phyloP scores from a whole-genome alignment of 1,140 invertebrate genomes.

The Heliconius hewitsoni region DNA sequence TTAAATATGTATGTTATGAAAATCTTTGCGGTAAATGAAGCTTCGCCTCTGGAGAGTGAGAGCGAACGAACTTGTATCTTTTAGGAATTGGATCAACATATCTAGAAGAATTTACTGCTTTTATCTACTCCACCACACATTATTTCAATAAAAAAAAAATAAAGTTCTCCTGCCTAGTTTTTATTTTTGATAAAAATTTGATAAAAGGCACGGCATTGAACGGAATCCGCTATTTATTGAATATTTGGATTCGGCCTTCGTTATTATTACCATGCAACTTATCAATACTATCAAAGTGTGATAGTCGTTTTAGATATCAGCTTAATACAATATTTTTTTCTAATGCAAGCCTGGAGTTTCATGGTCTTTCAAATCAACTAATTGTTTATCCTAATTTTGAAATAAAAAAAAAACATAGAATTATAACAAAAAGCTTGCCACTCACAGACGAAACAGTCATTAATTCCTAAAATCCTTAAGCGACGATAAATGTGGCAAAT shows the following conservation, averaged over 20 bases:
- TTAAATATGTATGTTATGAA: not conserved
- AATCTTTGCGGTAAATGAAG: not conserved
- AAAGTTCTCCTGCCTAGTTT: no score
- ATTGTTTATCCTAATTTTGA: not conserved
- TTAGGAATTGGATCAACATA: not conserved
- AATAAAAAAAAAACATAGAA: not conserved
- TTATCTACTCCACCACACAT: not conserved
- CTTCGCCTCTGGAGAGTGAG: not conserved
- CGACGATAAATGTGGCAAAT: constrained; percentile 37
- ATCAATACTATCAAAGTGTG: no score
- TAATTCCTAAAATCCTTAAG: constrained; percentile 37
- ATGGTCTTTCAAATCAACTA: not conserved
- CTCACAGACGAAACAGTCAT: constrained; percentile 24
- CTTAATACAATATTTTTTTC: no score
- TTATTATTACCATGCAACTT: no score
- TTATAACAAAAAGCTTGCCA: not conserved
- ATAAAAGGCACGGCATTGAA: no score
- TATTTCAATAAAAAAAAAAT: no score
- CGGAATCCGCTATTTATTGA: no score
- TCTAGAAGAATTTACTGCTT: not conserved
- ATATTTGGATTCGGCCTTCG: no score
- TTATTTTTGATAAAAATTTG: no score
- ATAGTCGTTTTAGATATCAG: no score
- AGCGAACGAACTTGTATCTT: not conserved
- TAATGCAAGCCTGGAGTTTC: no score